A percentile compares a stretch with the other conserved stretches of the same genome.
Conservation (phyloP, 2,888 invertebrate species). For the Silvanus unidentatus region DNA sequence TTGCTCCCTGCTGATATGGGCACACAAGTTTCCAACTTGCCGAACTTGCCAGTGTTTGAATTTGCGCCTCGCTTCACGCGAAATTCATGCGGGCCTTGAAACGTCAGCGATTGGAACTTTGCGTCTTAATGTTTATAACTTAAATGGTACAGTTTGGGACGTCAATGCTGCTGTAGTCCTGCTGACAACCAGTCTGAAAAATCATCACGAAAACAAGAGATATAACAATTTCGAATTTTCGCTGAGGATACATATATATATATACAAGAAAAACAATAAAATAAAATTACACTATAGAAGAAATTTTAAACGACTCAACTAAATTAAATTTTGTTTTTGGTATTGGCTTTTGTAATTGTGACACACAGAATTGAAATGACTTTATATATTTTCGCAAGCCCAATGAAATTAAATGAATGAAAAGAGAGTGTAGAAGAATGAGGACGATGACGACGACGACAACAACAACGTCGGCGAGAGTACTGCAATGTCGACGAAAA, state of each 20-base stretch:
- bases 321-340: conserved; percentile 5
- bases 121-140: too few species aligned
- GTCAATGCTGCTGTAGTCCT: too few species aligned
- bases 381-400: conserved; percentile 18
- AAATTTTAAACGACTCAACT: conserved; percentile 2
- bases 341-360: conserved; percentile 1
- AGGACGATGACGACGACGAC: conserved; percentile 8
- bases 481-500: conserved; percentile 6
- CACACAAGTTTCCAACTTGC: conserved; percentile 34
- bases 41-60: conserved; percentile 44
- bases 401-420: conserved; percentile 19
- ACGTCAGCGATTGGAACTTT: conserved; percentile 20
- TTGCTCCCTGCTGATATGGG: conserved; percentile 36
- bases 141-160: too few species aligned
- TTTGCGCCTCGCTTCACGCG: conserved; percentile 46
- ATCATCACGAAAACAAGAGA: too few species aligned
- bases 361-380: conserved; percentile 18
- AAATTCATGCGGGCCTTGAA: conserved; percentile 36
- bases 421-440: too few species aligned
- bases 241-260: too few species aligned
- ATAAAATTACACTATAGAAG: not conserved
- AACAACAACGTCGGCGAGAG: not conserved
- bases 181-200: too few species aligned
- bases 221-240: too few species aligned
- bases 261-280: not conserved